Percentiles rank a stretch among this genome's conserved stretches.
Conservation (phyloP, 2,888 invertebrate species). For the Gonocerus acuteangulatus region DNA sequence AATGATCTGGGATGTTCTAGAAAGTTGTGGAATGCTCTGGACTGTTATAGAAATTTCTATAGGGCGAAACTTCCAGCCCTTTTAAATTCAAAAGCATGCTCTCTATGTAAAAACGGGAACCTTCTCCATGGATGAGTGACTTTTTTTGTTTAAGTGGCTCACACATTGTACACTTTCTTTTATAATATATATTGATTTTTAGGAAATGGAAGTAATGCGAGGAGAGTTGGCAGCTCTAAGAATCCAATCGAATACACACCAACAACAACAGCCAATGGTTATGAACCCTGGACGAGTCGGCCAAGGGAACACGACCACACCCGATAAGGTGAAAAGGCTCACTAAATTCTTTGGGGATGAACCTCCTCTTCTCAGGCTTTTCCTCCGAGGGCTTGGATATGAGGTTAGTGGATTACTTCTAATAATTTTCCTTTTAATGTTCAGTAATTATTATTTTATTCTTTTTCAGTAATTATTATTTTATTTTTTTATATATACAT, state of each 20-base stretch:
- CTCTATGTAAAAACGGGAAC: no score
- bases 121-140: no score
- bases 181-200: no score
- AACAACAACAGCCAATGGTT: slow-evolving; percentile 43
- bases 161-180: no score
- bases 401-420: slow-evolving; percentile 58
- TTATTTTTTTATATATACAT: not conserved
- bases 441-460: no score
- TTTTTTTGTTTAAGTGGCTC: no score
- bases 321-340: slow-evolving; percentile 75
- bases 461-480: not conserved
- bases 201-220: slow-evolving; percentile 80
- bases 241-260: slow-evolving; percentile 53
- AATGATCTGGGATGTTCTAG: no score
- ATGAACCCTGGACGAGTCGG: not conserved
- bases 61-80: no score
- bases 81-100: no score
- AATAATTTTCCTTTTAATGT: no score
- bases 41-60: no score
- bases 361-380: slow-evolving; percentile 75
- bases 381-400: slow-evolving; percentile 83
- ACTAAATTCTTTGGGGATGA: slow-evolving; percentile 92
- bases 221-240: slow-evolving; percentile 71
- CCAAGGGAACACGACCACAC: slow-evolving; percentile 67
- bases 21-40: no score